Conservation (phyloP, 1,140 invertebrate genomes). For the Ruditapes philippinarum region DNA sequence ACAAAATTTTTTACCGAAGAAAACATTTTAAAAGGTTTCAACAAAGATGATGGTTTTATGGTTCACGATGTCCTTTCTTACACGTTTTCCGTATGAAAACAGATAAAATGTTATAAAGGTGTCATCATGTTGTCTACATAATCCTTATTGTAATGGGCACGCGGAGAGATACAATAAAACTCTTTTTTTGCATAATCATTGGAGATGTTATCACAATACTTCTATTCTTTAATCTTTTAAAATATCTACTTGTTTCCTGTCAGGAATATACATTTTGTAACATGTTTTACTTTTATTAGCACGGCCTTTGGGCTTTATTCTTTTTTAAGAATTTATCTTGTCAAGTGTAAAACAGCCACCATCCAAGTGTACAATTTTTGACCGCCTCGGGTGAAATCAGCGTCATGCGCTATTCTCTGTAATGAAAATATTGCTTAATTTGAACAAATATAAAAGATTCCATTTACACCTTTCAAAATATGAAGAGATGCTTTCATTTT, state of each 20-base stretch:
- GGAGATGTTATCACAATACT: neutral
- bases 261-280: neutral
- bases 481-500: neutral
- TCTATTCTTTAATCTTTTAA: neutral
- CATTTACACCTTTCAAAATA: conserved; percentile 11
- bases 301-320: neutral
- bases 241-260: neutral
- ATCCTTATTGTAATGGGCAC: neutral
- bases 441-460: conserved; percentile 51
- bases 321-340: conserved; percentile 43
- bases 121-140: neutral
- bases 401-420: neutral
- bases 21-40: no score
- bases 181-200: conserved; percentile 28
- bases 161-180: neutral
- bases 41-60: neutral
- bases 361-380: conserved; percentile 6
- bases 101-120: conserved; percentile 18
- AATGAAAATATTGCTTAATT: conserved; percentile 41
- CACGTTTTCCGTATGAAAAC: neutral
- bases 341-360: conserved; percentile 25
- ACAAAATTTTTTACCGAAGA: no score
- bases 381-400: conserved; percentile 22
- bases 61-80: neutral
- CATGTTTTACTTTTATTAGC: conserved; percentile 17